Evolutionary conservation across 2,888 invertebrate species (phyloP), one percentile per base, ranked within the genome.

Genomic region (Odiellus spinosus): DNA sequence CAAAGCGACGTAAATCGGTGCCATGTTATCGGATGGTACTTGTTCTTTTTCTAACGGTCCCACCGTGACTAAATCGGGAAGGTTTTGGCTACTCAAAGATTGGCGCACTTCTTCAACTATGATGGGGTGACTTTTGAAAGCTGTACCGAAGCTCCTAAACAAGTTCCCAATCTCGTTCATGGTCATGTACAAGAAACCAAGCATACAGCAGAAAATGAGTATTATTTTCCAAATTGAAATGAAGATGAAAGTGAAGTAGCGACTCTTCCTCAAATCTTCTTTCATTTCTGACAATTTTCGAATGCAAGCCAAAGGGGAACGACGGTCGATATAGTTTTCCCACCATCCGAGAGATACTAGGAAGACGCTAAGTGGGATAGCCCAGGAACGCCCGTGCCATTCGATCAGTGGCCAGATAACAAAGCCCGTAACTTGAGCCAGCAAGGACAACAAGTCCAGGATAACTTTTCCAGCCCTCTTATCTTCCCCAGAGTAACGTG

Each of bases 271-370:
- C 54, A 93, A 70, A 45, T 84, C 78, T 46, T 81, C 82, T 62
- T 86, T 85, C 44, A 86, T 73, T 62, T 78, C 75, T 12, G 80
- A 84, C 59, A 85, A 69, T 40, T 74, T 74, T 61, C 80, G 79
- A 40, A 87, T 75, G 53, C 81, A 70, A 41, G 76, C 80, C 53
- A 90, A 74, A 1, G 86, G 82, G 47, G 91, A 88, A 59, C 84
- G 78, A 49, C 78, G 74, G 48, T 85, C 82, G 1, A 91, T 85
- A 63, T 86, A 96, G 67, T 96, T 96, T 67, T 96, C 95, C 96
- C 96, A 96, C 90, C 91, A 95, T 19, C 88, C 87, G 38, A 87
- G 73, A 1, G 95, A 95, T 53, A 88, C 81, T 59, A 90, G 76
- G 47, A 87, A 67, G 32, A 88, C 75, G 1, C 88, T 75, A 0